Base-by-base conservation (phyloP, 2,888 invertebrate genomes). In the Cosmorhoe ocellata region DNA sequence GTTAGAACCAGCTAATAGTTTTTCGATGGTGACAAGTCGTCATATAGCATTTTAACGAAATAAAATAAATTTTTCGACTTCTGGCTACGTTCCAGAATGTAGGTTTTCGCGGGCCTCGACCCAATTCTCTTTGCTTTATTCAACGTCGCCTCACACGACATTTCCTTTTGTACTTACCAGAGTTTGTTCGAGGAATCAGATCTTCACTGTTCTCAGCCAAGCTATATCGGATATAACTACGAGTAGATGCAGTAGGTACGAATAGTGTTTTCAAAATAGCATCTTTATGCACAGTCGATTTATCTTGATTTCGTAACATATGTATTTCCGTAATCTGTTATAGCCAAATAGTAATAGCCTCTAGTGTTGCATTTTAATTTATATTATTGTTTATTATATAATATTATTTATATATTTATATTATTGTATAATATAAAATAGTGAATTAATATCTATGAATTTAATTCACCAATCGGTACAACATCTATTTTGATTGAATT, bases 51-150 rank as follows among this genome's bases (percentile, higher is more conserved):
- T 81, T 77, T 76, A 59, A 55, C 67, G 74, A 72, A 80, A 82
- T 81, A 81, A 82, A 82, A 81, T 71, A 82, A 79, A 79, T 78
- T 80, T 71, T 73, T 70, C 70, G 64, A 71, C 68, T 72, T 69
- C 75, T 86, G 86, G 86, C 86, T 74, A 69, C 73, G 73, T 74
- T 86, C 86, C 86, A 86, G 83, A 80, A 80, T 71, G 76, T 76
- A 70, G 66, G 65, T 56, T 70, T 77, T 63, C 65, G 66, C 71
- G 67, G 63, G 69, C 67, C 68, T 73, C 81, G 87, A 87, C 86
- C 86, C 75, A 84, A 81, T 85, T 86, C 81, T 67, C 74, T 71
- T 75, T 79, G 78, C 77, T 84, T 84, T 82, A 84, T 82, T 78
- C 75, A 67, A 73, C 71, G 67, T 69, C 67, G 70, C 71, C 67